Evolutionary conservation across 1,140 invertebrate species (phyloP), one percentile per base, ranked within the genome.

Genomic region (Kradibia gibbosae): DNA sequence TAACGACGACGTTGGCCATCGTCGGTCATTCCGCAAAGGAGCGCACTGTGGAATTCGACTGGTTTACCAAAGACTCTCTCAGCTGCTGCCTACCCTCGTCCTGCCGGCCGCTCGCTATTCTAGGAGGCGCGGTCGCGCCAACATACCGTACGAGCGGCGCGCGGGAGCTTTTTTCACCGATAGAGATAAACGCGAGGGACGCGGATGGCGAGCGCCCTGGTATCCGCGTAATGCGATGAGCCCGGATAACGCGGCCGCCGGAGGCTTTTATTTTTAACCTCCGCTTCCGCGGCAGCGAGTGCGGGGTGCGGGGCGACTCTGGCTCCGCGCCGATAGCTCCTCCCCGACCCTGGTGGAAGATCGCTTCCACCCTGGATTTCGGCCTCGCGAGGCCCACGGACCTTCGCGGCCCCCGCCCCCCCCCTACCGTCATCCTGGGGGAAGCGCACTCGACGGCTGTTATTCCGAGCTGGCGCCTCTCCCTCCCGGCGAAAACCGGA

Each of bases 1-100:
- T 82, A 82, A 76, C 72, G 53, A 77, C 67, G 80, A 76, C 60
- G 60, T 62, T 71, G 50, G 48, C 36, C 80, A 74, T 25, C 48
- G 17, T 55, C 73, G 48, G 31, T 55, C 48, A 55, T 55, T 60
- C 73, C 20, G 34, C 53, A 36, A 60, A 60, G 25, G 53, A 60
- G 22, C 36, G 22, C 36, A 20, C 53, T 39, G 45, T 48, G 81
- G 74, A 82, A 78, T 82, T 82, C 75, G 75, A 77, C 8, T 48
- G 28, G 70, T 25, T 60, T 11, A 11, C 0, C 25, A 42, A 11
- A 65, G 60, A 36, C 67, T 25, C 31, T 74, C 48, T 34, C 31
- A 3, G 20, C 17, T 20, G n/a, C 7, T 17, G 15, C 17, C 28
- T 25, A 34, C 28, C 15, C 25, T 36, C 34, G 1, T 13, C 4